These are phyloP conservation scores for Allobates femoralis DNA, from an alignment of 2,797 vertebrate species.

Conservation along the genomic window DNA sequence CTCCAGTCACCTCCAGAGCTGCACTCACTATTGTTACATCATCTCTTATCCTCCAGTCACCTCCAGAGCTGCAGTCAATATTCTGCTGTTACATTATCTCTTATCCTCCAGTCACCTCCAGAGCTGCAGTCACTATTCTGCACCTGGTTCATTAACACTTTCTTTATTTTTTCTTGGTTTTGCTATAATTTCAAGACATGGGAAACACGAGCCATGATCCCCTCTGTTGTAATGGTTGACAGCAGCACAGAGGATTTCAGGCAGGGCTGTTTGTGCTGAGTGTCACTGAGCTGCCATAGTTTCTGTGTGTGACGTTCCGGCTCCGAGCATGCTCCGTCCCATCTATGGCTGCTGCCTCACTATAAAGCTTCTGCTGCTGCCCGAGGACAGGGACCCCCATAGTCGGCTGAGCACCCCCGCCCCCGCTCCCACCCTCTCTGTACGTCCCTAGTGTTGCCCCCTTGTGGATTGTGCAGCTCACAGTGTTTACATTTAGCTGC, in stretches of 20 bases:
- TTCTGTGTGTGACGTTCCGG: constrained; percentile 83
- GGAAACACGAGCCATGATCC: too few relatives aligned
- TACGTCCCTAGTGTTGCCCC: constrained; percentile 74
- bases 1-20: too few relatives aligned
- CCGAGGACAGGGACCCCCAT: constrained; percentile 68
- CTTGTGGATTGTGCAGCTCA: constrained; percentile 80
- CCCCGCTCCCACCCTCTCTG: constrained; percentile 71
- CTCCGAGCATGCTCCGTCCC: constrained; percentile 84
- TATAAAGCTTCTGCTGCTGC: constrained; percentile 77
- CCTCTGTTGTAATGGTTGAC: too few relatives aligned
- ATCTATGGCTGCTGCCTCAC: constrained; percentile 79
- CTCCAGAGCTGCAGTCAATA: too few relatives aligned
- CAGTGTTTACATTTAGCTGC: constrained; percentile 10
- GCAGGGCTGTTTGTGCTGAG: constrained; percentile 81
- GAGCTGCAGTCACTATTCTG: neutral
- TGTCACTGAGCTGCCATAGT: constrained; percentile 98
- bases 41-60: too few relatives aligned
- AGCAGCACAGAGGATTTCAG: neutral
- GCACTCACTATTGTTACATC: too few relatives aligned
- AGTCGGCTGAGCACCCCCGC: constrained; percentile 73
- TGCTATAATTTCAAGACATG: too few relatives aligned
- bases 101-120: too few relatives aligned
- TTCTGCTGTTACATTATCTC: too few relatives aligned
- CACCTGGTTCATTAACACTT: too few relatives aligned
- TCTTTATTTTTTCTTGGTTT: too few relatives aligned